Percentiles rank a stretch among this genome's conserved stretches.
Evolutionary conservation across 2,113 vertebrate species (phyloP).

Genomic region (Melanocharis versteri): DNA sequence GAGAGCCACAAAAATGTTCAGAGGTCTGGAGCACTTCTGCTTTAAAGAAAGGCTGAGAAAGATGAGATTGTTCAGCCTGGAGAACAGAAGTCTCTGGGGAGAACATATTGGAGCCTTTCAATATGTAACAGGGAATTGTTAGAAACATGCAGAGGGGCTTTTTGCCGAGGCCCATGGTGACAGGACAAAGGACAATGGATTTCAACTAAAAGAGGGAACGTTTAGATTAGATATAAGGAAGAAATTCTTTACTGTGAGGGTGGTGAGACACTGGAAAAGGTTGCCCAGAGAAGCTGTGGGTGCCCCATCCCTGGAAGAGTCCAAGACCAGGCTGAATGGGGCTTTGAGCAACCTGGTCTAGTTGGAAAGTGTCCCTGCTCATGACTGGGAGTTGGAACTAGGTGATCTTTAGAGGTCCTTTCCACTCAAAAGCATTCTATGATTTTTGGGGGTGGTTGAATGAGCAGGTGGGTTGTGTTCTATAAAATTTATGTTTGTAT

Average conservation of each 20-base stretch:
- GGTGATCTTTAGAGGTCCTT: background rate
- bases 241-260: background rate
- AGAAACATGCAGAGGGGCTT: background rate
- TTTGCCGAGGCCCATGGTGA: background rate
- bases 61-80: background rate
- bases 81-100: background rate
- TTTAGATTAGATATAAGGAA: background rate
- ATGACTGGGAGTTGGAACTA: background rate
- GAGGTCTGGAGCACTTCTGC: background rate
- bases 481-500: background rate
- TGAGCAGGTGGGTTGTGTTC: background rate
- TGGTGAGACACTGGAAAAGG: background rate
- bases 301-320: background rate
- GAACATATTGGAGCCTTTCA: background rate
- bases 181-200: background rate
- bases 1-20: background rate
- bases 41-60: background rate
- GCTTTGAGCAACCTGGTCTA: background rate
- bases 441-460: background rate
- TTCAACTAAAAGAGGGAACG: background rate
- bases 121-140: background rate
- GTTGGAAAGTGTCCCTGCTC: background rate
- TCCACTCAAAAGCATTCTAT: rapidly evolving
- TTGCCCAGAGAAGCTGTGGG: background rate
- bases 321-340: background rate